phyloP scores from a whole-genome alignment of 2,113 vertebrate species.

The Eolophus roseicapilla region DNA sequence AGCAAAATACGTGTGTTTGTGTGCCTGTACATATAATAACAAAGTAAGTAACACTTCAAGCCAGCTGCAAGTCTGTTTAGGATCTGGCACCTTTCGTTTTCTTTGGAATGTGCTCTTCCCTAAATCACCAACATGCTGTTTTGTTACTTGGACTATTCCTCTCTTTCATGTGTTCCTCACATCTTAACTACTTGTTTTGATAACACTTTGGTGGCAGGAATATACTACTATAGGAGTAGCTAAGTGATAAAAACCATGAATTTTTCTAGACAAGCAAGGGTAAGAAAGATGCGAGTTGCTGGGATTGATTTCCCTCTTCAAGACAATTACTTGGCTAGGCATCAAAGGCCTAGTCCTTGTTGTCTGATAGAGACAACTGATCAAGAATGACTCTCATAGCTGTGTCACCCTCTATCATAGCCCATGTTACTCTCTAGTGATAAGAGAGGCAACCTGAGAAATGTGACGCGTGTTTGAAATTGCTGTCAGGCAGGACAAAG shows the following conservation, averaged over 20 bases:
- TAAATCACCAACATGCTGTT: neutral
- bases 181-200: neutral
- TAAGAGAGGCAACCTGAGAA: slow-evolving; percentile 51
- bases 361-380: slow-evolving; percentile 16
- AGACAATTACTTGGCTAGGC: slow-evolving; percentile 41
- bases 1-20: neutral
- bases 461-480: slow-evolving; percentile 32
- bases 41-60: neutral
- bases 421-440: slow-evolving; percentile 10
- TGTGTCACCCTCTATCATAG: slow-evolving; percentile 49
- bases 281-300: neutral
- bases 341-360: slow-evolving; percentile 34
- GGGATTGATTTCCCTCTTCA: slow-evolving; percentile 1
- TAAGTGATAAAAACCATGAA: neutral
- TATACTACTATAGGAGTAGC: neutral
- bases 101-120: neutral
- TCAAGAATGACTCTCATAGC: slow-evolving; percentile 58
- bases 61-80: neutral
- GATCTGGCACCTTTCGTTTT: neutral
- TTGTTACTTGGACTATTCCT: neutral
- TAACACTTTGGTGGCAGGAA: neutral
- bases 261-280: neutral
- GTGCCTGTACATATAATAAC: neutral
- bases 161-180: neutral
- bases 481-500: slow-evolving; percentile 6